Evolutionary conservation across 2,888 invertebrate genomes (phyloP), one percentile per base, ranked within the genome.

Genomic region (Stenichneumon culpator): DNA sequence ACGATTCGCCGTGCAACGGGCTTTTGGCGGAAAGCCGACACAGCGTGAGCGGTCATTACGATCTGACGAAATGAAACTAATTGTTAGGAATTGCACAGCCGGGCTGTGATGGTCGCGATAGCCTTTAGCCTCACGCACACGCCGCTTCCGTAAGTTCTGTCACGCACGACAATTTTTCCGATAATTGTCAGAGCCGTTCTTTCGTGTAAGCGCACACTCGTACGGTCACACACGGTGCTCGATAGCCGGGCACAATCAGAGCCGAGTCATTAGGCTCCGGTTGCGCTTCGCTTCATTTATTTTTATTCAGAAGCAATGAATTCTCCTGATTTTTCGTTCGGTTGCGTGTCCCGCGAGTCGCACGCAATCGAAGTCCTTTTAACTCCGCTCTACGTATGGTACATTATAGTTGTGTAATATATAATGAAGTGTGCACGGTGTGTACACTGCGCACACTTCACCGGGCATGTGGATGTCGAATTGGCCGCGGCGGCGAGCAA

Each of bases 111-210:
- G 47, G 44, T 52, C 52, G 25, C 19, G 28, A 36, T 36, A 67
- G 72, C 50, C 36, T 78, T 54, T 25, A 36, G 39, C 22, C 57
- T 52, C 84, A 69, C 68, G 84, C 77, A 74, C 65, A 44, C 32
- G 60, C 36, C 63, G 36, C 44, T 39, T 70, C 63, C 74, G 36
- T 57, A 44, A 47, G 74, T 25, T 36, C 73, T 47, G 72, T 70
- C 83, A 83, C 79, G 83, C 83, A 68, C 47, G 57, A 72, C 52
- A 57, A 77, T 73, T 84, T 47, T 80, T 80, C 69, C 75, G 65
- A 80, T 80, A 32, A 70, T 44, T 60, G 44, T 54, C 39, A 14
- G 6, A n/a, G 14, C 47, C 22, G 52, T 70, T 22, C 6, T 2
- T 63, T 77, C 79, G 75, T 67, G 80, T 77, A 67, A 28, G 50